Evolutionary conservation across 2,888 invertebrate species (phyloP).

Genomic region (Polietes domitor): DNA sequence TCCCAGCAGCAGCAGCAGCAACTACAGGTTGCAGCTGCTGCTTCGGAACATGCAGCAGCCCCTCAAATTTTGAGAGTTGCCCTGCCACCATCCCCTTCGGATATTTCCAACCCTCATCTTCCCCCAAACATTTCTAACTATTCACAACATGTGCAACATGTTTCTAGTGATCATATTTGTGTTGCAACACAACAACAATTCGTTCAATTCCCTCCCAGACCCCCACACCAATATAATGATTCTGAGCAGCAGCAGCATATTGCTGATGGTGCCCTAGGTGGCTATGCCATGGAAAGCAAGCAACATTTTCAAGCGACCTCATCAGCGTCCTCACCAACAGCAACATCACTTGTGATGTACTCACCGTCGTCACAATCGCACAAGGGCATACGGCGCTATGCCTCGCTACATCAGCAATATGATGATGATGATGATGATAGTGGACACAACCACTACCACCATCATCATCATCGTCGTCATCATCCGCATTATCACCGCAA

Average conservation of each 20-base stretch:
- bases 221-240: neutral
- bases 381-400: conserved; percentile 73
- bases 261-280: conserved; percentile 65
- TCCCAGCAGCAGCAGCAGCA: neutral
- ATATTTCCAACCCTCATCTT: neutral
- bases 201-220: neutral
- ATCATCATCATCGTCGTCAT: conserved; percentile 60
- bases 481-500: conserved; percentile 61
- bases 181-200: conserved; percentile 49
- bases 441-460: conserved; percentile 60
- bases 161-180: conserved; percentile 34
- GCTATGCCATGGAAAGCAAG: conserved; percentile 64
- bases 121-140: conserved; percentile 26
- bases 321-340: conserved; percentile 73
- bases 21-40: no score
- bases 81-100: neutral
- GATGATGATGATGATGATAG: conserved; percentile 42
- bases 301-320: conserved; percentile 63
- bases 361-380: conserved; percentile 78
- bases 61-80: neutral
- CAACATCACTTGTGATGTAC: conserved; percentile 77
- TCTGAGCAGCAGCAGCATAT: conserved; percentile 26
- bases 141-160: conserved; percentile 25
- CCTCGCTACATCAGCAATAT: conserved; percentile 69
- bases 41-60: no score